These are phyloP conservation scores for Lottia scabra DNA, from an alignment of 2,888 invertebrate genomes.

Conservation along the genomic window DNA sequence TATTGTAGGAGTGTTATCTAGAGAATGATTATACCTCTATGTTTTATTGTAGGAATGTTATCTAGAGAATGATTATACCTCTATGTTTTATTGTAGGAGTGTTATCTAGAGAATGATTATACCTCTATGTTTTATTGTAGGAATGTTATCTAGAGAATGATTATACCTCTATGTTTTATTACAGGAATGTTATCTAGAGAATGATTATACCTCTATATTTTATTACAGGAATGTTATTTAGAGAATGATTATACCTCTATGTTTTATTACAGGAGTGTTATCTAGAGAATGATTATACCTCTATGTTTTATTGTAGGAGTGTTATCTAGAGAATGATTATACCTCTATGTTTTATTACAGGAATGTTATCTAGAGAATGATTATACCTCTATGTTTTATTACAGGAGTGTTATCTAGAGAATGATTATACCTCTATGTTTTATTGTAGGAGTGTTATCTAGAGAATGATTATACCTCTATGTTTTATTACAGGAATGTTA, in stretches of 20 bases:
- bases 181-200: conserved; percentile 88
- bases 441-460: too few relatives aligned
- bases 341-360: conserved; percentile 87
- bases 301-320: conserved; percentile 86
- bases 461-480: conserved; percentile 91
- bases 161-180: conserved; percentile 86
- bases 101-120: conserved; percentile 89
- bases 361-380: conserved; percentile 91
- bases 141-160: conserved; percentile 91
- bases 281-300: conserved; percentile 89
- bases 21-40: conserved; percentile 91
- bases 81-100: conserved; percentile 86
- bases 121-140: conserved; percentile 87
- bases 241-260: conserved; percentile 91
- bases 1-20: too few relatives aligned
- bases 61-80: conserved; percentile 89
- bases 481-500: too few relatives aligned
- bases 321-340: conserved; percentile 89
- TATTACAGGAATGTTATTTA: too few relatives aligned
- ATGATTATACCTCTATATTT: conserved; percentile 88
- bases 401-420: conserved; percentile 88
- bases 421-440: conserved; percentile 88
- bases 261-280: too few relatives aligned
- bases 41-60: too few relatives aligned
- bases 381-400: conserved; percentile 86